Evolutionary conservation across 2,888 invertebrate genomes (phyloP), one percentile per base, ranked within the genome.

Genomic region (Philonicus albiceps): DNA sequence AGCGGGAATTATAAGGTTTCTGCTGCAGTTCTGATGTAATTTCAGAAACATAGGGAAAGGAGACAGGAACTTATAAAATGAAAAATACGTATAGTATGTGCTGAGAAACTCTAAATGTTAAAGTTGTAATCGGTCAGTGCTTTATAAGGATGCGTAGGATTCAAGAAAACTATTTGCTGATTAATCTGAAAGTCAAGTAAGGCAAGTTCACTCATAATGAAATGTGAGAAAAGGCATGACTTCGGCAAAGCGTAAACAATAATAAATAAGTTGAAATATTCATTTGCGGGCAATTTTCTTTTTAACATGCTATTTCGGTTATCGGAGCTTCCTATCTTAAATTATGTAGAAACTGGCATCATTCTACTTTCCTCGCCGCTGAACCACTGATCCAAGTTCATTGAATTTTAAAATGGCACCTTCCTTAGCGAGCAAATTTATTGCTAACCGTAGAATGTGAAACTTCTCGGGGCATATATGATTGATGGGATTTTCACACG

Each of bases 401-500:
- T 64, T 81, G 81, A 81, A 81, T 81, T 55, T 55, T 22, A 81
- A 81, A 81, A 55, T 81, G 11, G 34, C 64, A 34, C 64, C 49
- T 55, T 55, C 81, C 55, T 37, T 81, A 30, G 49, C 55, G 74
- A 80, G 64, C 31, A 37, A 22, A 55, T 78, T 43, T 49, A 43
- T 78, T 43, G 78, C n/a, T 7, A 49, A 16, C 37, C 30, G 16
- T 16, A 43, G 49, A 43, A 78, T 78, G 78, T 78, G 78, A 64
- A 81, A 55, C 55, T 81, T 64, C 64, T 55, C 34, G 37, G 55
- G 34, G 27, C 19, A 19, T 27, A 55, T 81, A 81, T 81, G 81
- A 81, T 81, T 64, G 81, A 81, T 81, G 55, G n/a, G 81, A 81
- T 22, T 55, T 81, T 81, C 64, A 81, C 53, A 81, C 81, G 78